These are phyloP conservation scores for Hassar affinis DNA, from an alignment of 2,113 vertebrate genomes.

Conservation along the genomic window DNA sequence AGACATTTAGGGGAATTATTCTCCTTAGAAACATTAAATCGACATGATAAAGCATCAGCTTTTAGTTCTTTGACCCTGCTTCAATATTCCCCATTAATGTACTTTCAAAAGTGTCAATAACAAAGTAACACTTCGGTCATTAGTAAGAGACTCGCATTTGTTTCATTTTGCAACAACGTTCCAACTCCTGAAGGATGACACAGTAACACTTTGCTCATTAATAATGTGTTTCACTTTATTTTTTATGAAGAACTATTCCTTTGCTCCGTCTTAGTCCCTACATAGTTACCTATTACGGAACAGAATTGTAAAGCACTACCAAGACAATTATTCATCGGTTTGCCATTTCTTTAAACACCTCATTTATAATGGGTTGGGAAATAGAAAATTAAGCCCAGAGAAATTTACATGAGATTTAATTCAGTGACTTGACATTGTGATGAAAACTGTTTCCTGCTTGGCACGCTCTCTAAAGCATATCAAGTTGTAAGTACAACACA, in stretches of 20 bases:
- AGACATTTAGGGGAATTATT: background rate
- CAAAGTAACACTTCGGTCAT: constrained; percentile 1
- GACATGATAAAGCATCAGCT: constrained; percentile 17
- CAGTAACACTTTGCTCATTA: background rate
- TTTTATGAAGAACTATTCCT: background rate
- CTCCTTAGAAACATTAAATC: constrained; percentile 1
- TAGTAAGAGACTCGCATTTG: background rate
- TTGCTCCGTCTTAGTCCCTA: background rate
- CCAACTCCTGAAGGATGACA: background rate
- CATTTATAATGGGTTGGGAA: constrained; percentile 10
- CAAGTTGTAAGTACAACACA: background rate
- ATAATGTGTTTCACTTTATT: background rate
- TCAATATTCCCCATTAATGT: background rate
- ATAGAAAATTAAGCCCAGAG: background rate
- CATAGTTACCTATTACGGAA: background rate
- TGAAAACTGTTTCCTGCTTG: constrained; percentile 25
- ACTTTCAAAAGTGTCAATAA: background rate
- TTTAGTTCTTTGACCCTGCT: background rate
- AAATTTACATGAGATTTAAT: constrained; percentile 15
- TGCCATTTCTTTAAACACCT: constrained; percentile 7
- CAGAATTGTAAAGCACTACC: background rate
- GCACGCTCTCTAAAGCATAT: constrained; percentile 7
- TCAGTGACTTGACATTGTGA: constrained; percentile 3
- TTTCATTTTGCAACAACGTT: background rate
- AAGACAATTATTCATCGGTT: background rate